Conservation (phyloP, 2,113 vertebrate genomes). For the Riparia riparia region DNA sequence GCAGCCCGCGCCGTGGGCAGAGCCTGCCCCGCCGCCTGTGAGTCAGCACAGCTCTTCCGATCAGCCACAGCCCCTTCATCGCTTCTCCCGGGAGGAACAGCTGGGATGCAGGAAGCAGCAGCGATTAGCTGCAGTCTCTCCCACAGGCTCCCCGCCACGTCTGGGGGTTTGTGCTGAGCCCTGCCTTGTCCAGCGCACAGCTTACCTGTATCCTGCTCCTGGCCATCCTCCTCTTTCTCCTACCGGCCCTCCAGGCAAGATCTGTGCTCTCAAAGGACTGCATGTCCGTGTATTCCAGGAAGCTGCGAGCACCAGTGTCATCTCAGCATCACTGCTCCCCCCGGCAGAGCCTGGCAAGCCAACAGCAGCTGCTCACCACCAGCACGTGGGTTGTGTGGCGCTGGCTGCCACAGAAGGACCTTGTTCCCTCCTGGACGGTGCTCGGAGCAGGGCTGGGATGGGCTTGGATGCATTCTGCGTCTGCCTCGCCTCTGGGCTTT, state of each 20-base stretch:
- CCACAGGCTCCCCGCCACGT: not conserved
- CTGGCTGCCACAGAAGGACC: not conserved
- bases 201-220: not conserved
- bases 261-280: not conserved
- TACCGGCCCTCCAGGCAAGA: not conserved
- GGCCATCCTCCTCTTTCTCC: not conserved
- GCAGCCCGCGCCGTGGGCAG: not conserved
- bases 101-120: not conserved
- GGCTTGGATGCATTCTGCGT: not conserved
- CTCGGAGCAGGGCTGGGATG: not conserved
- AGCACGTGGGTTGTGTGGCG: not conserved
- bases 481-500: constrained; percentile 21
- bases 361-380: not conserved
- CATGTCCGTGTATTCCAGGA: not conserved
- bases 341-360: not conserved
- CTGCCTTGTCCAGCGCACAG: not conserved
- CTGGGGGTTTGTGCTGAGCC: not conserved
- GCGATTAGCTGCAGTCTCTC: not conserved
- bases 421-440: constrained; percentile 5
- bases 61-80: constrained; percentile 1
- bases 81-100: not conserved
- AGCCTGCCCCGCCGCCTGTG: constrained; percentile 47
- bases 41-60: constrained; percentile 77
- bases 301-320: not conserved
- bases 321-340: not conserved